phyloP scores from a whole-genome alignment of 1,140 invertebrate genomes.

The Drosophila albomicans region DNA sequence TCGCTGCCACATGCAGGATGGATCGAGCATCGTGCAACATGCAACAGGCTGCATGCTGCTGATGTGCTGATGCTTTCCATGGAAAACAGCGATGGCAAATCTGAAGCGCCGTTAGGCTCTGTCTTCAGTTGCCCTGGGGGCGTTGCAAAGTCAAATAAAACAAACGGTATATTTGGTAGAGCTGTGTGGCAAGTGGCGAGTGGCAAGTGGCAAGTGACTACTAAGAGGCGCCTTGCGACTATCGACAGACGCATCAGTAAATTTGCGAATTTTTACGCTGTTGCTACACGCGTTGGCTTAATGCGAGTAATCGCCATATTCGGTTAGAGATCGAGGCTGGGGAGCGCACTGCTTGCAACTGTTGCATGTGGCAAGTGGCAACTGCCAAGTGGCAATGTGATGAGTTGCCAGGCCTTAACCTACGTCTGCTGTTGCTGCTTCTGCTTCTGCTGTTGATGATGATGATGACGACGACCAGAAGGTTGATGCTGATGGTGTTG shows the following conservation, averaged over 20 bases:
- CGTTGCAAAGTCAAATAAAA: slow-evolving; percentile 72
- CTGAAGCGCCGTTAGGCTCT: slow-evolving; percentile 68
- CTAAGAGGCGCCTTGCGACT: slow-evolving; percentile 36
- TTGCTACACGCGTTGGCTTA: slow-evolving; percentile 67
- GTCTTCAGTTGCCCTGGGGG: slow-evolving; percentile 30
- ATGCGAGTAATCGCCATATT: slow-evolving; percentile 63
- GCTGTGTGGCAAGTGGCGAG: slow-evolving; percentile 11
- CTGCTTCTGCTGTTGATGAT: slow-evolving; percentile 40
- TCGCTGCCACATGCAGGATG: background rate
- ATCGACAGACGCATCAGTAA: slow-evolving; percentile 69
- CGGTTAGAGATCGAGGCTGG: slow-evolving; percentile 7
- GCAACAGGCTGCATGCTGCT: slow-evolving; percentile 1
- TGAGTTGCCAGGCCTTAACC: slow-evolving; percentile 46
- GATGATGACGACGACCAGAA: slow-evolving; percentile 24
- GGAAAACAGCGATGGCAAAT: slow-evolving; percentile 62
- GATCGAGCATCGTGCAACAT: background rate
- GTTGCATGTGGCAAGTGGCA: slow-evolving; percentile 11
- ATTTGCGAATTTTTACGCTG: slow-evolving; percentile 80
- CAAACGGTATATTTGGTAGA: slow-evolving; percentile 69
- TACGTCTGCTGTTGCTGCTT: slow-evolving; percentile 16
- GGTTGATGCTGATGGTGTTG: slow-evolving; percentile 73
- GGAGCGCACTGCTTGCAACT: slow-evolving; percentile 6
- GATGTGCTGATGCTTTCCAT: slow-evolving; percentile 40
- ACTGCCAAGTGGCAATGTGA: slow-evolving; percentile 58
- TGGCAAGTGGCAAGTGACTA: slow-evolving; percentile 30